phyloP scores from a whole-genome alignment of 2,888 invertebrate genomes.

The Dolichopus griseipennis region DNA sequence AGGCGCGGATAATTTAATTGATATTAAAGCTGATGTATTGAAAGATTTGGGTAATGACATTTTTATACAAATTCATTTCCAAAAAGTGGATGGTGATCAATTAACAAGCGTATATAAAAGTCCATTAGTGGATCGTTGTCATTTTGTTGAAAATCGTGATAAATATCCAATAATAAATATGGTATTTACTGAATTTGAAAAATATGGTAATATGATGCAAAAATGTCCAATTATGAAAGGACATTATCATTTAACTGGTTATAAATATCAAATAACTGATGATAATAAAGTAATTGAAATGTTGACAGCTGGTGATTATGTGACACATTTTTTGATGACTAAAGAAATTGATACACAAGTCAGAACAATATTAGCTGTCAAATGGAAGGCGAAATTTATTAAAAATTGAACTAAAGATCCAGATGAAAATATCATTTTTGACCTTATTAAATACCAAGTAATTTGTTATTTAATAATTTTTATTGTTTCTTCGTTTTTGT shows the following conservation, averaged over 20 bases:
- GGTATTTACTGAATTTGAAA: conserved; percentile 15
- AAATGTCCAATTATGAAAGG: conserved; percentile 18
- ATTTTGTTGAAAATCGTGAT: conserved; percentile 18
- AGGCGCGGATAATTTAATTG: conserved; percentile 14
- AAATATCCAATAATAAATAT: conserved; percentile 18
- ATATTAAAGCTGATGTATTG: conserved; percentile 18
- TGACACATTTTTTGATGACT: conserved; percentile 14
- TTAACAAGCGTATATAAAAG: conserved; percentile 16
- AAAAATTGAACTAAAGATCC: neutral
- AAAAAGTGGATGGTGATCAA: conserved; percentile 8
- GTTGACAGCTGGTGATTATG: conserved; percentile 8
- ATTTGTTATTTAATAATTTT: too few species aligned
- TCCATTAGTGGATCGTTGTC: conserved; percentile 18
- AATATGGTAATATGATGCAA: conserved; percentile 20
- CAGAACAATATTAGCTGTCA: conserved; percentile 13
- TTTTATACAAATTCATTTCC: conserved; percentile 18
- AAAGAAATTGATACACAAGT: conserved; percentile 14
- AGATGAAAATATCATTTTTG: too few species aligned
- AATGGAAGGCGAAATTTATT: conserved; percentile 6
- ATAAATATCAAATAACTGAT: neutral
- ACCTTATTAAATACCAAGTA: too few species aligned
- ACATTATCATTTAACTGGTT: conserved; percentile 13
- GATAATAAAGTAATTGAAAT: neutral
- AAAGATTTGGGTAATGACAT: conserved; percentile 16
- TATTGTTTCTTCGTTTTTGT: too few species aligned